Base-by-base conservation (phyloP, 2,888 invertebrate genomes). In the Protodeltote pygarga region DNA sequence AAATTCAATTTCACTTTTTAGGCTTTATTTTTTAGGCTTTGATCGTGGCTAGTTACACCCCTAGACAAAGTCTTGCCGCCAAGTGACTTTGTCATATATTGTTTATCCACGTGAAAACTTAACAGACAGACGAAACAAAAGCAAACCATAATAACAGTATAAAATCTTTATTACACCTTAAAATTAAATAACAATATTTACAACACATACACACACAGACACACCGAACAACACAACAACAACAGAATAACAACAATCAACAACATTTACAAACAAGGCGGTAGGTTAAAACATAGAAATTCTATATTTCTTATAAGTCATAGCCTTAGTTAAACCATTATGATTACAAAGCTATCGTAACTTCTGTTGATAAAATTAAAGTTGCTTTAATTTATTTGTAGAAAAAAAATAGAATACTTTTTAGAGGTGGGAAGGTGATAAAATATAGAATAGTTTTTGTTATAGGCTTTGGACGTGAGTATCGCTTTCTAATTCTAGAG, bases 111-210 rank as follows among this genome's bases (percentile, higher is more conserved):
- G n/a, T n/a, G n/a, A n/a, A n/a, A n/a, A n/a, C n/a, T n/a, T n/a
- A 5, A 14, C n/a, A 13, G 19, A 11, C 4, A 3, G 19, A 21
- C 5, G 27, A 13, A 25, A 13, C 3, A 1, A 48, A 55, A 39
- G 20, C 51, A 49, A 25, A n/a, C 2, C 4, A 17, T 6, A 44
- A 47, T 10, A 21, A 37, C 9, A 14, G 15, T 39, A 29, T 40
- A 53, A 47, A 47, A 28, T 31, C 23, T 76, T 71, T 75, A 75
- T 52, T 73, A 38, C 21, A 47, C 5, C 54, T 69, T 72, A 80
- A 52, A 66, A 74, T 65, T 69, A 80, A 60, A 72, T 70, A 79
- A 80, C 75, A 55, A 41, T 78, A 76, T 73, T 71, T 73, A 77
- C 75, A 77, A 61, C 39, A 45, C 59, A 54, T 25, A 34, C 61